Evolutionary conservation across 2,888 invertebrate species (phyloP).

Genomic region (Aleiodes testaceus): DNA sequence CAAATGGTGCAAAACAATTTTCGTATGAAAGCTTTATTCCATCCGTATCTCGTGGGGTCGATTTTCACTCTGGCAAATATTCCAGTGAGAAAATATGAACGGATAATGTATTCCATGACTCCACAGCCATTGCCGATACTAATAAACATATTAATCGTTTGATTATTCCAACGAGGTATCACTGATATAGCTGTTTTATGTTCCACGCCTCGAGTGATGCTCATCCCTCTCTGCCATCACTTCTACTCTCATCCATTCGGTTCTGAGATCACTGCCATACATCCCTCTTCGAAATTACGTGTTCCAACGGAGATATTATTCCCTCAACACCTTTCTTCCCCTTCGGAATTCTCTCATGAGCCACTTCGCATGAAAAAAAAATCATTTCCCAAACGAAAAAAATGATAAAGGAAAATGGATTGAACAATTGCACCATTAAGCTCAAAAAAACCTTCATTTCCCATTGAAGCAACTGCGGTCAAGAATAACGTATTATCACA

Average conservation of each 20-base stretch:
- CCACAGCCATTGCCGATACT: conserved; percentile 62
- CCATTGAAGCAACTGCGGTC: conserved; percentile 7
- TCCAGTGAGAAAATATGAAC: conserved; percentile 37
- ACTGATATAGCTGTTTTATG: conserved; percentile 58
- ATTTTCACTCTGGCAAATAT: conserved; percentile 16
- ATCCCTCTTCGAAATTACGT: conserved; percentile 47
- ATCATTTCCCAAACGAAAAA: not conserved
- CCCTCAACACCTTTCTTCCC: conserved; percentile 16
- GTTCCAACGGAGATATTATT: conserved; percentile 50
- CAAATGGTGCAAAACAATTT: conserved; percentile 32
- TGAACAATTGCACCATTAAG: not conserved
- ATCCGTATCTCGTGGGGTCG: conserved; percentile 7
- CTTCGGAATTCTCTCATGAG: not conserved
- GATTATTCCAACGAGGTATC: conserved; percentile 64
- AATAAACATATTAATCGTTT: conserved; percentile 68
- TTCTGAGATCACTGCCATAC: conserved; percentile 27
- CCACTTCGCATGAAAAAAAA: not conserved
- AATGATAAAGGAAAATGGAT: not conserved
- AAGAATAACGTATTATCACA: conserved; percentile 18
- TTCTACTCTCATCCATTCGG: conserved; percentile 17
- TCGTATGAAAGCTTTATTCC: not conserved
- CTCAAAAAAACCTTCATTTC: not conserved
- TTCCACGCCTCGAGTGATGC: conserved; percentile 56
- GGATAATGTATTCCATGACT: conserved; percentile 34
- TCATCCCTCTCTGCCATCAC: conserved; percentile 48